phyloP scores from a whole-genome alignment of 1,140 invertebrate species.

The Brachionus paranguensis region DNA sequence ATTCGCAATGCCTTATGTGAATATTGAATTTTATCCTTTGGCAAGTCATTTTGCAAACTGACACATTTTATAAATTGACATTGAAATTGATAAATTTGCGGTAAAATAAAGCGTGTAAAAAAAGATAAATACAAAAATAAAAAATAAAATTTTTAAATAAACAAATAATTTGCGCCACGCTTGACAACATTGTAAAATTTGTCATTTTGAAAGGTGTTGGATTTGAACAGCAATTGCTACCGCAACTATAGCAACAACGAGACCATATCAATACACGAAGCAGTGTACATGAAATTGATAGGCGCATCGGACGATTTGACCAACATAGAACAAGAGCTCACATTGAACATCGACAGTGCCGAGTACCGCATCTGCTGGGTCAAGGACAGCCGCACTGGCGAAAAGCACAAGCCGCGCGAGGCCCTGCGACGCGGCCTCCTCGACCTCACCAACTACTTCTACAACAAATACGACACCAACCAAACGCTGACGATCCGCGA shows the following conservation, averaged over 20 bases:
- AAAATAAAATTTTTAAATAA: no score
- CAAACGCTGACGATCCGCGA: background rate
- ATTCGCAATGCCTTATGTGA: no score
- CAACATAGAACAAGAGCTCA: constrained; percentile 8
- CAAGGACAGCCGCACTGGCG: constrained; percentile 8
- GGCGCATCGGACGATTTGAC: constrained; percentile 21
- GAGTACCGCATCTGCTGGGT: constrained; percentile 11
- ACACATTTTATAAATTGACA: no score
- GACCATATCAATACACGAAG: constrained; percentile 35
- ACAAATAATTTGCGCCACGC: no score
- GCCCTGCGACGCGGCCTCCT: constrained; percentile 21
- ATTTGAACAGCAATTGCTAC: background rate
- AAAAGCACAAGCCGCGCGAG: background rate
- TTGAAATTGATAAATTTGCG: no score
- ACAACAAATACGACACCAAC: constrained; percentile 21
- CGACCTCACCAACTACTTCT: constrained; percentile 7
- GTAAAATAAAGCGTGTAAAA: no score
- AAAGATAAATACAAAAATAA: no score
- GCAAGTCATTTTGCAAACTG: no score
- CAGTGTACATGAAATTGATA: constrained; percentile 37
- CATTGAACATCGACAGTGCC: background rate
- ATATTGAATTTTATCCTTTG: no score
- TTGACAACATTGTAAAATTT: no score
- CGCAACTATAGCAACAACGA: constrained; percentile 18
- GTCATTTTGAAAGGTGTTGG: background rate